Evolutionary conservation across 2,113 vertebrate species (phyloP).

Genomic region (Prionailurus viverrinus): DNA sequence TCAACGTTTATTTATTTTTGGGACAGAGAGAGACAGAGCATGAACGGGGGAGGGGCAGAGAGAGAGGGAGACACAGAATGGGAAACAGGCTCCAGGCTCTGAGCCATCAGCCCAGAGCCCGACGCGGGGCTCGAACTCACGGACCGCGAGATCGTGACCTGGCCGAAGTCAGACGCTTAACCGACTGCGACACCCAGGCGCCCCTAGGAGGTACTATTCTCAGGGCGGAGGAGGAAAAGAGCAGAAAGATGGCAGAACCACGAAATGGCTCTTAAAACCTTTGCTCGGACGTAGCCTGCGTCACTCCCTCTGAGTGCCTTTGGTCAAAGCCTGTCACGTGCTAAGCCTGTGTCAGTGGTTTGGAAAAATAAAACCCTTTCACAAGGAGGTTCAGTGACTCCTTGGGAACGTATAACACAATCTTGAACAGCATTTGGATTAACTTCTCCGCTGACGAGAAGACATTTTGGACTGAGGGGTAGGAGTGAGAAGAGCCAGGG

Average conservation of each 20-base stretch:
- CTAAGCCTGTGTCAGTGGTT: background rate
- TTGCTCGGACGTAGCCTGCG: rapidly evolving
- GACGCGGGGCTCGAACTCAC: no score
- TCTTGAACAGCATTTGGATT: background rate
- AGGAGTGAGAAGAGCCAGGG: background rate
- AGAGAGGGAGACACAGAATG: no score
- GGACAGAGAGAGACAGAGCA: no score
- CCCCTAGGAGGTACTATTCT: background rate
- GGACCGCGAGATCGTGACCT: no score
- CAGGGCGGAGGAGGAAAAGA: background rate
- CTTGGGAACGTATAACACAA: background rate
- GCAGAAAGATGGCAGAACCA: background rate
- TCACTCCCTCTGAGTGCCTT: background rate
- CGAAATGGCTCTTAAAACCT: background rate
- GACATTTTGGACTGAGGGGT: background rate
- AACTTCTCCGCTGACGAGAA: background rate
- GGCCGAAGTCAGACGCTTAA: no score
- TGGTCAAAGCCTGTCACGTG: background rate
- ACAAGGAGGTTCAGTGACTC: background rate
- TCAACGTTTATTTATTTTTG: no score
- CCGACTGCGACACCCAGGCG: no score
- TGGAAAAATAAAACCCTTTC: background rate
- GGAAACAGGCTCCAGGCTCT: no score
- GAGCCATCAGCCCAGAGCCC: no score
- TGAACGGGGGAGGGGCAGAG: no score